Percentiles rank a stretch among this genome's conserved stretches.
phyloP scores from a whole-genome alignment of 2,888 invertebrate species.

The Artemia sp. region DNA sequence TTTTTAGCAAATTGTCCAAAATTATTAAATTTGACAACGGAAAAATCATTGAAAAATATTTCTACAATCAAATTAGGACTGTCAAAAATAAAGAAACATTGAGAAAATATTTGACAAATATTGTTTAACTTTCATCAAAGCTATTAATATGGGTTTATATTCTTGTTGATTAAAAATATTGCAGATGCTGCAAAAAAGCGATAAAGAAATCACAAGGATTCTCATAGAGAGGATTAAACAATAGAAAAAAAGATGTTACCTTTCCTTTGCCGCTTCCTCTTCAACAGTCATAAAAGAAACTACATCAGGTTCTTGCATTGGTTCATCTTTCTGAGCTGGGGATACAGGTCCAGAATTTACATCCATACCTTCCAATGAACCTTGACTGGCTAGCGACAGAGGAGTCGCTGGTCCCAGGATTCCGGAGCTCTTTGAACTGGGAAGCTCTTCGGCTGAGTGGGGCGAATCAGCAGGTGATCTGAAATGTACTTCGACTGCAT shows the following conservation, averaged over 20 bases:
- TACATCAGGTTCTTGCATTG: not conserved
- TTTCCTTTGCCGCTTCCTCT: constrained; percentile 5
- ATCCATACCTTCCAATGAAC: constrained; percentile 6
- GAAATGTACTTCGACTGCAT: not conserved
- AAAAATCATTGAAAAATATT: too few species aligned
- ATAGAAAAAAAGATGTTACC: not conserved
- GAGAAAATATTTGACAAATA: too few species aligned
- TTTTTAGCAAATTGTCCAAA: too few species aligned
- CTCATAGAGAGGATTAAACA: too few species aligned
- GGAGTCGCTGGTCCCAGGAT: constrained; percentile 12
- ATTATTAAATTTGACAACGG: too few species aligned
- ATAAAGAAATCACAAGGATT: too few species aligned
- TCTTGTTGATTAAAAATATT: too few species aligned
- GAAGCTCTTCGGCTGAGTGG: not conserved
- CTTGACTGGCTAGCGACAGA: not conserved
- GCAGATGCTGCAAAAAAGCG: too few species aligned
- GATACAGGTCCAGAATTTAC: constrained; percentile 1
- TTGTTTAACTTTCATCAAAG: too few species aligned
- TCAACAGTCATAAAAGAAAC: constrained; percentile 7
- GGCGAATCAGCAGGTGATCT: constrained; percentile 1
- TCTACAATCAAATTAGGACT: too few species aligned
- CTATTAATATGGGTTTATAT: too few species aligned
- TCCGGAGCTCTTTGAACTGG: constrained; percentile 1
- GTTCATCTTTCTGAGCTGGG: constrained; percentile 2
- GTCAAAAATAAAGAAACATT: too few species aligned